Evolutionary conservation across 2,888 invertebrate genomes (phyloP), one percentile per base, ranked within the genome.

Genomic region (Protodeltote pygarga): DNA sequence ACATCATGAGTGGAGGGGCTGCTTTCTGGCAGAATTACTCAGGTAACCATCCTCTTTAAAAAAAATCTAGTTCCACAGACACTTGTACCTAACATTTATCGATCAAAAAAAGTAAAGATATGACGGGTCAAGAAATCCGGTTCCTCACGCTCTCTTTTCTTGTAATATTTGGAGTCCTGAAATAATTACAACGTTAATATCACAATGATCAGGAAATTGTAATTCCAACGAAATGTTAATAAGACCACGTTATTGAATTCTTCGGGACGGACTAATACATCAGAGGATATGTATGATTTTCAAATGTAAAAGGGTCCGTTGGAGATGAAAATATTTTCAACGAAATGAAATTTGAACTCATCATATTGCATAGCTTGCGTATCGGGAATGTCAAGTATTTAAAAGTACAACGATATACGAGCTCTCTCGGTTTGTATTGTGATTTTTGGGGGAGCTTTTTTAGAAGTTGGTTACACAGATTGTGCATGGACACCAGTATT

Each of bases 11-110:
- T 74, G 95, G 95, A 40, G 96, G 96, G 23, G 95, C 95, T 32
- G 97, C 97, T 27, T 97, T 97, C 89, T 97, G 97, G 97, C 97
- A 97, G 83, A 97, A 97, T 85, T 97, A 97, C 90, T 97, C 97
- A 79, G 97, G 97, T 97, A 83, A 93, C 94, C 83, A 50, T 45
- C 25, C 52, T 38, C 37, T 38, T 59, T 24, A 37, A 51, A 51
- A 37, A 28, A 51, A 49, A 46, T 47, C 33, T 41, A 28, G 29
- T 59, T 50, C 59, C 59, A 38, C 33, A 34, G 29, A n/a, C 1
- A 29, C 2, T n/a, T n/a, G n/a, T n/a, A 28, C 3, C 15, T 28
- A 15, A n/a, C 8, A 3, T n/a, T n/a, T n/a, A 19, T 16, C 3
- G 25, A 9, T 20, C n/a, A n/a, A n/a, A n/a, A n/a, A n/a, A n/a